phyloP scores from a whole-genome alignment of 2,113 vertebrate species.

The Choloepus hoffmanni region DNA sequence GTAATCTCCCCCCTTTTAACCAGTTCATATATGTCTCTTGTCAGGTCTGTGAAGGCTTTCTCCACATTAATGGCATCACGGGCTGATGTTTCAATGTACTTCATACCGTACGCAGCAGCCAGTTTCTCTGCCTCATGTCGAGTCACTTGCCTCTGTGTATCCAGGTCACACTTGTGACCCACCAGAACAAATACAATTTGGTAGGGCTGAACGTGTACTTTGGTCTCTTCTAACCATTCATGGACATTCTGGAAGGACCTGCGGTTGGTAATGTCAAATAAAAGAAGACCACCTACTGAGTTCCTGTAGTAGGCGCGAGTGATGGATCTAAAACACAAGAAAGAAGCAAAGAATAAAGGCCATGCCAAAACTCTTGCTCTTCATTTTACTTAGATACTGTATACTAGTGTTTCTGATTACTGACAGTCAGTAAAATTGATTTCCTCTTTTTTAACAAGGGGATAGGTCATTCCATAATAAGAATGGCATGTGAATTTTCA shows the following conservation, averaged over 20 bases:
- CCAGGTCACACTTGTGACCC: conserved; percentile 98
- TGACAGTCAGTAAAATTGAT: not conserved
- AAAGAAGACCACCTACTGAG: conserved; percentile 97
- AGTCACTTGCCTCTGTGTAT: conserved; percentile 95
- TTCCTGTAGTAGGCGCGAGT: conserved; percentile 97
- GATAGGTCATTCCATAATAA: not conserved
- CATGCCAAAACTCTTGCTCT: not conserved
- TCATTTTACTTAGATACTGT: not conserved
- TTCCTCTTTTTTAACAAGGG: not conserved
- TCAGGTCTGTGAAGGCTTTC: conserved; percentile 98
- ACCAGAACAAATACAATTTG: conserved; percentile 97
- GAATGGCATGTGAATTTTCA: not conserved
- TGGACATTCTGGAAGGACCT: conserved; percentile 98
- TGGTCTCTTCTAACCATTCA: conserved; percentile 95
- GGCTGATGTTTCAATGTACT: conserved; percentile 97
- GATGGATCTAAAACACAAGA: conserved; percentile 90
- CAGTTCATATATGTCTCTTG: conserved; percentile 96
- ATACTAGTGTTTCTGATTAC: not conserved
- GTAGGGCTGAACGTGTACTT: conserved; percentile 96
- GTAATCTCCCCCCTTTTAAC: conserved; percentile 96
- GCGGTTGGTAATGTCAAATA: conserved; percentile 99
- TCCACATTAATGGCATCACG: conserved; percentile 98
- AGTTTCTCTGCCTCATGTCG: conserved; percentile 97
- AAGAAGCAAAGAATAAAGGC: conserved; percentile 67
- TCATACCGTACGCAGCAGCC: conserved; percentile 94